A percentile compares a stretch with the other conserved stretches of the same genome.
Evolutionary conservation across 2,888 invertebrate genomes (phyloP).

Genomic region (Temnothorax unifasciatus): DNA sequence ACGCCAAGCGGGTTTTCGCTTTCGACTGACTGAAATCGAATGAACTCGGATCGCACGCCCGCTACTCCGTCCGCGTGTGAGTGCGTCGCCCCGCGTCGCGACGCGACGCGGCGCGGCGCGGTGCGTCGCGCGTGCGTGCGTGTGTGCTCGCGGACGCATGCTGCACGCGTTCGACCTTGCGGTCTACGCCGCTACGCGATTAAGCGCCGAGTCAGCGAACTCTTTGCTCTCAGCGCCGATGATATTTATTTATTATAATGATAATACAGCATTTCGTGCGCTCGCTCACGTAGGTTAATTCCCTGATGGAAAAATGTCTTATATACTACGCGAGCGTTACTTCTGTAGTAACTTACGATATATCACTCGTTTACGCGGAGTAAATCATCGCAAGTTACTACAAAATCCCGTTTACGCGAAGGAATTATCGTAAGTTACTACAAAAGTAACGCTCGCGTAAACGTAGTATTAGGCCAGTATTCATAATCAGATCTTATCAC

Average conservation of each 20-base stretch:
- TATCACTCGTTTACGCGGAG: too few relatives aligned
- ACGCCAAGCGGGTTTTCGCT: constrained; percentile 79
- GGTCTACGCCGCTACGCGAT: not conserved
- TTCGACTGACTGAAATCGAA: constrained; percentile 83
- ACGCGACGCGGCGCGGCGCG: not conserved
- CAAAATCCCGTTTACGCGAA: too few relatives aligned
- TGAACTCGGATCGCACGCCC: constrained; percentile 59
- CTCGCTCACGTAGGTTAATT: not conserved
- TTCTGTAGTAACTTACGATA: too few relatives aligned
- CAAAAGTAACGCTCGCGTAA: too few relatives aligned
- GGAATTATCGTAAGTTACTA: too few relatives aligned
- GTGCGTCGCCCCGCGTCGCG: constrained; percentile 44
- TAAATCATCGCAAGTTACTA: too few relatives aligned
- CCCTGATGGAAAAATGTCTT: too few relatives aligned
- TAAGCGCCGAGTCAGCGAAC: not conserved
- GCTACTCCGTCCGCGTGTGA: constrained; percentile 34
- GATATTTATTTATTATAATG: not conserved
- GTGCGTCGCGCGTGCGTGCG: constrained; percentile 46
- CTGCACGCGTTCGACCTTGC: not conserved
- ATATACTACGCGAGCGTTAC: too few relatives aligned
- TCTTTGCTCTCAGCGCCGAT: not conserved
- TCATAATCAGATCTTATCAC: too few relatives aligned
- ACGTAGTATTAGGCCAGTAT: too few relatives aligned
- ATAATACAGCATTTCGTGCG: not conserved
- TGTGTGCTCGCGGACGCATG: not conserved